Base-by-base conservation (phyloP, 1,140 invertebrate genomes). In the Drosophila leontia region DNA sequence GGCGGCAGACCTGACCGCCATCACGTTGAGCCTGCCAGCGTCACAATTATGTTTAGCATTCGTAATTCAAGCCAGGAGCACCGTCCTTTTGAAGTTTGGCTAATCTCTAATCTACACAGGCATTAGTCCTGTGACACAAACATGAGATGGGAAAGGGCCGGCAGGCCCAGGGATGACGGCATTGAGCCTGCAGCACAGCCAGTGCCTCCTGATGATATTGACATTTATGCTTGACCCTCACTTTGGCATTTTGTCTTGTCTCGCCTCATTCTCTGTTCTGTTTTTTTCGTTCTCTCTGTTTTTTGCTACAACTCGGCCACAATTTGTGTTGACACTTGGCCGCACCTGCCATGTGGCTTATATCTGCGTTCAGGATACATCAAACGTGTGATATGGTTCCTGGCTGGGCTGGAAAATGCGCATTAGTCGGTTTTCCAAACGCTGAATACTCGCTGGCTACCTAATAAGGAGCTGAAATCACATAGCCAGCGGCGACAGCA, bases 51-150 rank as follows among this genome's bases (percentile, higher is more conserved):
- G 50, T 65, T 75, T 51, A 63, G 80, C 78, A 78, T 65, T 79
- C 69, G 80, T 77, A 80, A 80, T 80, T 80, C 76, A 60, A 44
- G 51, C 56, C 64, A 45, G 19, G 59, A 64, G 50, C 13, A 37
- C 7, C 9, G 26, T 39, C 70, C 56, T 59, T 90, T 85, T 90
- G 78, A 81, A 78, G 75, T 90, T 67, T 26, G 75, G 63, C 78
- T 88, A 85, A 88, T 90, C 84, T 88, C 75, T 90, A 90, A 88
- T 88, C 85, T 88, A 90, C 81, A 90, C 81, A 75, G 70, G 85
- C 80, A 88, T 88, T 88, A 88, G 70, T 57, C 75, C 61, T 26
- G 59, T 72, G 80, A 90, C 85, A 84, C 60, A 83, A 90, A 78
- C 77, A 76, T 74, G 63, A 48, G 65, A 23, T 50, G 68, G 71